Conservation (phyloP, 2,888 invertebrate genomes). For the Drosophila peninsularis region DNA sequence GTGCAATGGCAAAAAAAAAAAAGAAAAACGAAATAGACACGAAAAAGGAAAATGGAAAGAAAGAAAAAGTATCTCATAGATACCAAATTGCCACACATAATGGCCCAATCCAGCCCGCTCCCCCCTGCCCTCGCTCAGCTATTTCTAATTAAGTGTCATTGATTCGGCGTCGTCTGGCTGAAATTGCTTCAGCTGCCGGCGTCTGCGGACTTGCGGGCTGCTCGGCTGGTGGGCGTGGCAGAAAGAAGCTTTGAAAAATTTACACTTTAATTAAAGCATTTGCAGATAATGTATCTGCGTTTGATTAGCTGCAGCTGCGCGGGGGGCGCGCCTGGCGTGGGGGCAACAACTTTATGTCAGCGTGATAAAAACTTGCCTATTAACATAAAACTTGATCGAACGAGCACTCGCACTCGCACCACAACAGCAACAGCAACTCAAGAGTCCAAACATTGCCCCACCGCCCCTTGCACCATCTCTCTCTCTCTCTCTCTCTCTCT, state of each 20-base stretch:
- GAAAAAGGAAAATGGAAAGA: background rate
- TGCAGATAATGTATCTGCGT: slow-evolving; percentile 62
- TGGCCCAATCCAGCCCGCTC: slow-evolving; percentile 17
- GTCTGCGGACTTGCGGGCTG: background rate
- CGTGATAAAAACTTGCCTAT: slow-evolving; percentile 61
- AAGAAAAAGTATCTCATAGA: slow-evolving; percentile 60
- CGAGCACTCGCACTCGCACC: slow-evolving; percentile 8
- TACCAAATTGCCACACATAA: slow-evolving; percentile 68
- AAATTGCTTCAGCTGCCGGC: background rate
- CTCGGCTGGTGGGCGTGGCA: slow-evolving; percentile 28
- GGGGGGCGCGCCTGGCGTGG: background rate
- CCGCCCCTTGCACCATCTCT: background rate
- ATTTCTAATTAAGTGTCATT: slow-evolving; percentile 80
- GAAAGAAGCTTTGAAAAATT: slow-evolving; percentile 50
- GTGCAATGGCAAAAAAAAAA: slow-evolving; percentile 32
- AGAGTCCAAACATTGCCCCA: slow-evolving; percentile 5
- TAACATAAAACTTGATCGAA: slow-evolving; percentile 68
- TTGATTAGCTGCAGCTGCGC: slow-evolving; percentile 64
- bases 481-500: no score
- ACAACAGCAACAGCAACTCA: background rate
- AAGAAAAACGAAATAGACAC: background rate
- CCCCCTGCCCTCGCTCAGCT: slow-evolving; percentile 27
- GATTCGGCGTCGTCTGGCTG: slow-evolving; percentile 53
- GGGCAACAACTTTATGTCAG: slow-evolving; percentile 11
- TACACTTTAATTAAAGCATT: slow-evolving; percentile 78